Percentiles rank a stretch among this genome's conserved stretches.
Evolutionary conservation across 1,140 invertebrate genomes (phyloP).

Genomic region (Diorhabda sublineata): DNA sequence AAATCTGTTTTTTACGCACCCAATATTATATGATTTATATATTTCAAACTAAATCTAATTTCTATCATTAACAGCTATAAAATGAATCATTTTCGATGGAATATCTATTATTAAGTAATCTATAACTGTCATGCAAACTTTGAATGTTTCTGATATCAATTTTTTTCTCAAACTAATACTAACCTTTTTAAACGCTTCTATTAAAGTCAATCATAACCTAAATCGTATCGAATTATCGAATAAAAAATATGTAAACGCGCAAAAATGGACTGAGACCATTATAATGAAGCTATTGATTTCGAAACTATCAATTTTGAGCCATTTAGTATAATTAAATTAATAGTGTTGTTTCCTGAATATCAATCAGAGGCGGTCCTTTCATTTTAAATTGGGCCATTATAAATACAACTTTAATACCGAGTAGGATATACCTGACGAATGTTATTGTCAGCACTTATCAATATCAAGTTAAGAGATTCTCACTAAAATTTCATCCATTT

Average conservation of each 20-base stretch:
- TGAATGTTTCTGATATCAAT: too few relatives aligned
- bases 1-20: too few relatives aligned
- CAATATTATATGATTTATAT: too few relatives aligned
- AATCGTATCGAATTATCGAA: not conserved
- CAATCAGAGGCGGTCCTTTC: too few relatives aligned
- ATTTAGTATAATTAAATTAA: slow-evolving; percentile 3
- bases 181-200: not conserved
- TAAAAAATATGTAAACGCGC: not conserved
- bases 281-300: not conserved
- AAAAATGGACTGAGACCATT: not conserved
- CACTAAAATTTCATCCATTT: too few relatives aligned
- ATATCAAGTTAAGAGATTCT: too few relatives aligned
- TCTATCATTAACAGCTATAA: not conserved
- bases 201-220: not conserved
- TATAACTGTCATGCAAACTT: not conserved
- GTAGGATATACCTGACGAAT: too few relatives aligned
- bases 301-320: not conserved
- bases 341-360: not conserved
- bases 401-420: too few relatives aligned
- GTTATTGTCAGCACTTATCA: too few relatives aligned
- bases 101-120: not conserved
- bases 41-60: not conserved
- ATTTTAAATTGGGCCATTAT: too few relatives aligned
- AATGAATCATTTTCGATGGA: not conserved
- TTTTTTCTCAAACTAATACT: not conserved